phyloP scores from a whole-genome alignment of 1,140 invertebrate genomes.

The Chymomyza costata region DNA sequence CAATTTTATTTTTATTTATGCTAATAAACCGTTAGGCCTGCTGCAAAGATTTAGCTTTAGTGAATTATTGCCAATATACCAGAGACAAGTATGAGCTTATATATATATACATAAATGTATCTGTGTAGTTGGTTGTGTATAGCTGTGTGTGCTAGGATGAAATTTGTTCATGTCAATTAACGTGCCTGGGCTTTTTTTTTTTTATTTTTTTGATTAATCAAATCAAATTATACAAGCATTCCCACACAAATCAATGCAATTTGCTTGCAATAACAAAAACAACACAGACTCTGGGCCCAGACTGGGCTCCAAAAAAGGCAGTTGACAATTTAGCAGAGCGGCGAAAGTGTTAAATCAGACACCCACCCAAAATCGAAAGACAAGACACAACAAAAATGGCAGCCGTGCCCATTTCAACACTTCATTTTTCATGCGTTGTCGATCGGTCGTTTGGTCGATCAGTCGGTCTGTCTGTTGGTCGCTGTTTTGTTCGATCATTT shows the following conservation, averaged over 20 bases:
- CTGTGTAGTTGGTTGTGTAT: not conserved
- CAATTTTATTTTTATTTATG: slow-evolving; percentile 74
- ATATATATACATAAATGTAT: slow-evolving; percentile 12
- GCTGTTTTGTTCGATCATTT: slow-evolving; percentile 13
- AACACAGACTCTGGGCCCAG: too few relatives aligned
- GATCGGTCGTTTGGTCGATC: not conserved
- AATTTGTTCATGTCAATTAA: slow-evolving; percentile 34
- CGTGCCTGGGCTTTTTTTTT: slow-evolving; percentile 31
- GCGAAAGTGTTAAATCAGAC: slow-evolving; percentile 67
- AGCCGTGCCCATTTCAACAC: slow-evolving; percentile 45
- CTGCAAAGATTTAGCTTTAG: too few relatives aligned
- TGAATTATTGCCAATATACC: slow-evolving; percentile 63
- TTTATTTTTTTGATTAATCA: slow-evolving; percentile 71
- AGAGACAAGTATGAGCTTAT: slow-evolving; percentile 25
- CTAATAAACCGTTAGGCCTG: slow-evolving; percentile 68
- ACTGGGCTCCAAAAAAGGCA: not conserved
- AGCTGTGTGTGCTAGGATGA: slow-evolving; percentile 28
- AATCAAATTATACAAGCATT: slow-evolving; percentile 68
- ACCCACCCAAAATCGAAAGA: slow-evolving; percentile 56
- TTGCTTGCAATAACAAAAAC: slow-evolving; percentile 41
- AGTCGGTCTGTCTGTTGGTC: slow-evolving; percentile 9
- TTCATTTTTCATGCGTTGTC: slow-evolving; percentile 4
- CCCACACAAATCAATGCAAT: slow-evolving; percentile 73
- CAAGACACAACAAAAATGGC: slow-evolving; percentile 38
- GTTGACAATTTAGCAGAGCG: slow-evolving; percentile 12